Evolutionary conservation across 2,888 invertebrate species (phyloP).

Genomic region (Cheilosia vulpina): DNA sequence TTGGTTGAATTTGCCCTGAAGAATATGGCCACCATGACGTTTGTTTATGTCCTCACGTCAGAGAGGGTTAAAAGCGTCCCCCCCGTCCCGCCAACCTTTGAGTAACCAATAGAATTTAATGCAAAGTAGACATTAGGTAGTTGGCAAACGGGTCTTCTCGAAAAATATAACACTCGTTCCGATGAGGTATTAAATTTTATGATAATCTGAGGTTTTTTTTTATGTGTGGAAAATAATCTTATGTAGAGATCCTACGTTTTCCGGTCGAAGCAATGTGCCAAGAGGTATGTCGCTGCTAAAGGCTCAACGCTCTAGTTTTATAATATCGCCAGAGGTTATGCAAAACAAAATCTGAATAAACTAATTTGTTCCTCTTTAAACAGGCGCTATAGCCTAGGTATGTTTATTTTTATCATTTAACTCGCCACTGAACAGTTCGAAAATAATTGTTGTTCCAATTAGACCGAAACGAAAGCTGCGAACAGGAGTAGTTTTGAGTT

Average conservation of each 20-base stretch:
- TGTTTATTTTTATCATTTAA: too few species aligned
- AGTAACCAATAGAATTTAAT: conserved; percentile 25
- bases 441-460: too few species aligned
- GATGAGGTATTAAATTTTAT: not conserved
- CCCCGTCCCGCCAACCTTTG: not conserved
- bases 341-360: too few species aligned
- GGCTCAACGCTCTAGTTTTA: not conserved
- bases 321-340: too few species aligned
- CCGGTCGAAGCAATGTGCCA: conserved; percentile 12
- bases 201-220: not conserved
- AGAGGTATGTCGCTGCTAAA: not conserved
- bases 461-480: too few species aligned
- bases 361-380: too few species aligned
- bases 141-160: not conserved
- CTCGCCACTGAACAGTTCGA: too few species aligned
- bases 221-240: not conserved
- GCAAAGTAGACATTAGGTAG: conserved; percentile 17
- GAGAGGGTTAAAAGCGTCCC: not conserved
- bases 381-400: too few species aligned
- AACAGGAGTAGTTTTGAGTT: too few species aligned
- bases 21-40: conserved; percentile 70
- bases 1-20: conserved; percentile 37
- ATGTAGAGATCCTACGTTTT: not conserved
- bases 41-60: conserved; percentile 51
- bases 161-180: not conserved